phyloP scores from a whole-genome alignment of 2,888 invertebrate species.

The Heliconius sara region DNA sequence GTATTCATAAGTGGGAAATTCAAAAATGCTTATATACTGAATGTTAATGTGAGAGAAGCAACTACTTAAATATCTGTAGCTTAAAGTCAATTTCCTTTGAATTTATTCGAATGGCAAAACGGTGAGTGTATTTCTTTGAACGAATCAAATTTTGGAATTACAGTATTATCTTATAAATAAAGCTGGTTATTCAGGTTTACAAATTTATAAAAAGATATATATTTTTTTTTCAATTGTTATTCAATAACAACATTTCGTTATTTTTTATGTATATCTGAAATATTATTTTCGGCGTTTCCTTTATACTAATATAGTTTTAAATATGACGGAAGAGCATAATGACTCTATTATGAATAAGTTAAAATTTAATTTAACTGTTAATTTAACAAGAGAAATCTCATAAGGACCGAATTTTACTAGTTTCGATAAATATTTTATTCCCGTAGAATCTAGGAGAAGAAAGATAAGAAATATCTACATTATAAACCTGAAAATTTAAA shows the following conservation, averaged over 20 bases:
- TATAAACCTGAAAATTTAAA: no score
- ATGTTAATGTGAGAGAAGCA: background rate
- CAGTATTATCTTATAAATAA: background rate
- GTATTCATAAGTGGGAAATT: background rate
- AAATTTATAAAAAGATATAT: no score
- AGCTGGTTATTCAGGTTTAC: no score
- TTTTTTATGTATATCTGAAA: background rate
- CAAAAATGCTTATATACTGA: background rate
- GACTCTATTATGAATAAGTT: background rate
- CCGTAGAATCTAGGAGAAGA: no score
- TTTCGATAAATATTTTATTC: no score
- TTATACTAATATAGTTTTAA: background rate
- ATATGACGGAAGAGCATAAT: background rate
- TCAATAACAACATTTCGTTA: background rate
- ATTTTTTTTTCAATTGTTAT: no score
- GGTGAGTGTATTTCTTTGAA: background rate
- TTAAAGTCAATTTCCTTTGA: slow-evolving; percentile 22
- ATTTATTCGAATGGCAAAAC: slow-evolving; percentile 3
- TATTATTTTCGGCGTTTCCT: background rate
- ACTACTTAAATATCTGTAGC: background rate
- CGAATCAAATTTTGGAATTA: background rate
- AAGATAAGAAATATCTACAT: no score
- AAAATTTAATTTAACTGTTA: background rate
- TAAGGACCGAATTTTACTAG: no score
- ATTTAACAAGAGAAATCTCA: no score